phyloP scores from a whole-genome alignment of 1,140 invertebrate genomes.

The Lutraria rhynchaena region DNA sequence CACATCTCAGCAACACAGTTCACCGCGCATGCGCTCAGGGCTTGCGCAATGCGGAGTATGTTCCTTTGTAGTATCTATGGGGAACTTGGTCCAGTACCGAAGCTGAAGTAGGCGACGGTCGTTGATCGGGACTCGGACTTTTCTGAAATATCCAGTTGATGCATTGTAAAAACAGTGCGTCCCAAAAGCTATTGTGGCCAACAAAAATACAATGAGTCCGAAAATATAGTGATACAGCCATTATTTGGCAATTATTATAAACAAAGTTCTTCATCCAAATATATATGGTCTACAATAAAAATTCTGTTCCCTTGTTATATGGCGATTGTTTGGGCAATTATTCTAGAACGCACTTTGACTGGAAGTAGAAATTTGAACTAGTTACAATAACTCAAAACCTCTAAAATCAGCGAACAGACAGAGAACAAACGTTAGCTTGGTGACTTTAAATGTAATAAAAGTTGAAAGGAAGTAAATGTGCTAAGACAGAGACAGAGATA shows the following conservation, averaged over 20 bases:
- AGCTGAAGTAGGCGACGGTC: constrained; percentile 50
- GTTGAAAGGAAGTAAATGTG: too few species aligned
- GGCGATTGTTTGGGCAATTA: constrained; percentile 33
- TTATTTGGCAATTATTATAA: neutral
- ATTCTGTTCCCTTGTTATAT: constrained; percentile 20
- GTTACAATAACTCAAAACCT: constrained; percentile 1
- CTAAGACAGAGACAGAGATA: too few species aligned
- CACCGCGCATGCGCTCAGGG: constrained; percentile 15
- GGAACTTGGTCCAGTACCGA: constrained; percentile 30
- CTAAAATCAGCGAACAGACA: constrained; percentile 15
- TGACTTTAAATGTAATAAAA: too few species aligned
- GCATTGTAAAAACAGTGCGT: constrained; percentile 33
- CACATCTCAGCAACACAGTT: neutral
- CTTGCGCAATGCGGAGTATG: constrained; percentile 44
- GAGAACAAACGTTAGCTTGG: too few species aligned
- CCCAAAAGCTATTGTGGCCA: constrained; percentile 27
- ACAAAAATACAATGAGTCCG: too few species aligned
- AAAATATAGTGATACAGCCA: too few species aligned
- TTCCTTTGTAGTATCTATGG: constrained; percentile 45
- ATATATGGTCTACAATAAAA: constrained; percentile 10
- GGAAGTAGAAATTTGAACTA: constrained; percentile 52
- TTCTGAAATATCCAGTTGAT: constrained; percentile 58
- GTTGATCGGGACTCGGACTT: constrained; percentile 47
- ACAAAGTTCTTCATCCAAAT: constrained; percentile 15
- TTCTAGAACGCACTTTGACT: constrained; percentile 58